Conservation (phyloP, 2,113 vertebrate species). For the Macaca mulatta region DNA sequence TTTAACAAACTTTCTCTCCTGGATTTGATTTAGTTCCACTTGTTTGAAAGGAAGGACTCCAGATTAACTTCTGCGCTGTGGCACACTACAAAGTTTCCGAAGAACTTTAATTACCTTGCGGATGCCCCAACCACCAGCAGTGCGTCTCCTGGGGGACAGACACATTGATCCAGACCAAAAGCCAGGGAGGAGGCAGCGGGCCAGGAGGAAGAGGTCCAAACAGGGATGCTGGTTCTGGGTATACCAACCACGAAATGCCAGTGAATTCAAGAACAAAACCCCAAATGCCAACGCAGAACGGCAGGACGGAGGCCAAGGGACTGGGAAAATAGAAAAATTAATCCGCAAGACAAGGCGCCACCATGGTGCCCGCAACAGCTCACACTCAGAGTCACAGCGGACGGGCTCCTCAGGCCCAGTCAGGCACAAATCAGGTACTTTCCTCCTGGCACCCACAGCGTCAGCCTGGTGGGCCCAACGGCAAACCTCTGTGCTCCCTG, state of each 20-base stretch:
- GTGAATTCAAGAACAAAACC: not conserved
- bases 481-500: not conserved
- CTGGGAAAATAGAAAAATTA: not conserved
- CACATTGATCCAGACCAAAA: not conserved
- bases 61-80: not conserved
- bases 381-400: not conserved
- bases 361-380: no score
- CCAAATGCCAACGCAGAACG: no score
- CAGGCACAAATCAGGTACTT: no score
- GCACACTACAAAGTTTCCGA: not conserved
- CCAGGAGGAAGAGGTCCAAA: fast-evolving
- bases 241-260: no score
- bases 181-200: not conserved
- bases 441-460: not conserved
- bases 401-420: no score
- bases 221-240: fast-evolving
- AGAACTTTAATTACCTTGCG: not conserved
- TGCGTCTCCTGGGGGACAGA: no score
- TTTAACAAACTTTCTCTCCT: not conserved
- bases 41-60: not conserved
- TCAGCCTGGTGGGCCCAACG: fast-evolving
- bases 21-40: not conserved
- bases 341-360: not conserved
- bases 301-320: not conserved
- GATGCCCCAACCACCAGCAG: not conserved